Evolutionary conservation across 2,113 vertebrate species (phyloP), one percentile per base, ranked within the genome.

Genomic region (Brevimyrus niger): DNA sequence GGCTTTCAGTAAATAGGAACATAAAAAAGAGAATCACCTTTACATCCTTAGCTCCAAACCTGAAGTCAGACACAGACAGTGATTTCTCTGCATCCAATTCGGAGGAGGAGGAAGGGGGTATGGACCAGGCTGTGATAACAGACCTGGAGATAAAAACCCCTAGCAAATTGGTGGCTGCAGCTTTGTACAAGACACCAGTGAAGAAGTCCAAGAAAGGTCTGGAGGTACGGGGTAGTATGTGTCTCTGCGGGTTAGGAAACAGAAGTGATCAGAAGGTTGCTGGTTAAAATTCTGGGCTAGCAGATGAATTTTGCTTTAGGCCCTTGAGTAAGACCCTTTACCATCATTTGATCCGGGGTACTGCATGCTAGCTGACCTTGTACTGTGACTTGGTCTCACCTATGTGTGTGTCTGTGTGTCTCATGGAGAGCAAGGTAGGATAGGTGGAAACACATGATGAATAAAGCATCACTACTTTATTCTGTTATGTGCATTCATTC

Each of bases 81-180:
- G 97, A 98, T 89, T 95, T 97, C 89, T 97, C 97, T 6, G 93
- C 97, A 58, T 98, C 97, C 17, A 96, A 96, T 93, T 97, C 97
- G 27, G 85, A 48, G 44, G 89, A 89, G 65, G 94, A 94, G 11
- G 95, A 93, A 0, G 91, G 93, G 17, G 93, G 88, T 38, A 93
- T 92, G 17, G 6, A 86, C 21, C 94, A 94, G 84, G 85, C 31
- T 48, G 88, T 3, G 21, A 31, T 53, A 89, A 10, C 44, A 88
- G 88, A 88, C 61, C 58, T 88, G 65, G 91, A 85, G 86, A 92
- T 8, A 2, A 95, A 94, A 89, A 96, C 95, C 0, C 94, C 94
- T 0, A 91, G 89, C 89, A 96, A 95, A 55, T 27, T 92, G 35
- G 90, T 94, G 23, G 90, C 93, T 35, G 91, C 93, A 17, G 92